phyloP scores from a whole-genome alignment of 2,888 invertebrate species.

The Cyrtodaria siliqua region DNA sequence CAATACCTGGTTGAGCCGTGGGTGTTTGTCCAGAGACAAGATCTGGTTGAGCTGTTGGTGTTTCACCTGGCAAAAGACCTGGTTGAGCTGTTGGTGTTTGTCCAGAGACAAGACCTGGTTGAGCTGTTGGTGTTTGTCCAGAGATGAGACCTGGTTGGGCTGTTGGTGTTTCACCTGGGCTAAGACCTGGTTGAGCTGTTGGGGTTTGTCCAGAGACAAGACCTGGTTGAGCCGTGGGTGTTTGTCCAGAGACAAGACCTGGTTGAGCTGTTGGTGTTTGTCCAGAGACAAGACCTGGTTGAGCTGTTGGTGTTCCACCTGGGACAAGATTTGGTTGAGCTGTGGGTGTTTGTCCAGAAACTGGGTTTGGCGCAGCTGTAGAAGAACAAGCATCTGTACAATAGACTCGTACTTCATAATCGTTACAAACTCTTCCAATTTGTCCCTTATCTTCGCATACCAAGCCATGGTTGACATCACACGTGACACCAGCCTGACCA shows the following conservation, averaged over 20 bases:
- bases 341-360: slow-evolving; percentile 43
- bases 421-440: slow-evolving; percentile 66
- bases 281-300: slow-evolving; percentile 23
- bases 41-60: slow-evolving; percentile 49
- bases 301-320: slow-evolving; percentile 31
- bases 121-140: slow-evolving; percentile 37
- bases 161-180: slow-evolving; percentile 31
- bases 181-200: slow-evolving; percentile 30
- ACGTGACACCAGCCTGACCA: slow-evolving; percentile 91
- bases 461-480: slow-evolving; percentile 87
- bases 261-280: slow-evolving; percentile 44
- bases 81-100: slow-evolving; percentile 35
- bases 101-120: slow-evolving; percentile 57
- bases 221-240: slow-evolving; percentile 47
- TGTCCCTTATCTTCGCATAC: slow-evolving; percentile 75
- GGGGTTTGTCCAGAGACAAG: slow-evolving; percentile 28
- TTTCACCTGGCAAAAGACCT: slow-evolving; percentile 16
- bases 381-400: slow-evolving; percentile 80
- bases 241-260: slow-evolving; percentile 18
- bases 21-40: slow-evolving; percentile 30
- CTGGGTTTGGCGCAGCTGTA: slow-evolving; percentile 6
- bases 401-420: slow-evolving; percentile 83
- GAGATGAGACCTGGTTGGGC: slow-evolving; percentile 28
- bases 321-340: slow-evolving; percentile 36
- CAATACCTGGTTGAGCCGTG: slow-evolving; percentile 47